Evolutionary conservation across 2,888 invertebrate species (phyloP).

Genomic region (Harpalus rubripes): DNA sequence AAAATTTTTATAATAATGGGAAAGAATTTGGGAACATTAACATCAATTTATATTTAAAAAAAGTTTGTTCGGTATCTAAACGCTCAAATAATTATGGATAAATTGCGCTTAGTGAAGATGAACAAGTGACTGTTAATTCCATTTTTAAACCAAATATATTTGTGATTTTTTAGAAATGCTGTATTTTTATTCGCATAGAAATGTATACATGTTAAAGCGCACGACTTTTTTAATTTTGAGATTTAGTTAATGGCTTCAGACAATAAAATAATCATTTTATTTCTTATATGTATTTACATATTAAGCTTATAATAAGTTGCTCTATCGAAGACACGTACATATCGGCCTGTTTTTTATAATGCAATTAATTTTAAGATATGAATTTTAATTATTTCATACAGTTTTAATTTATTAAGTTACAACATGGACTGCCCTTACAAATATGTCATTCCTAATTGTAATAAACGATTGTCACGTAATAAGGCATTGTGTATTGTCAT

Average conservation of each 20-base stretch:
- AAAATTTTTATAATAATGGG: conserved; percentile 20
- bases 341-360: conserved; percentile 54
- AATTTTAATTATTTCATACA: conserved; percentile 29
- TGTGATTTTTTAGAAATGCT: conserved; percentile 55
- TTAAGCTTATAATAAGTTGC: conserved; percentile 8
- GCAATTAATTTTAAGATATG: conserved; percentile 27
- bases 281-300: conserved; percentile 27
- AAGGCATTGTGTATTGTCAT: conserved; percentile 51
- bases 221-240: conserved; percentile 46
- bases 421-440: conserved; percentile 46
- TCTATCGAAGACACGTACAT: conserved; percentile 46
- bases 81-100: conserved; percentile 19
- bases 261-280: conserved; percentile 52
- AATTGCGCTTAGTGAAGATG: conserved; percentile 24
- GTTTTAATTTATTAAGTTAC: conserved; percentile 35
- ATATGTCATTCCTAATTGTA: conserved; percentile 48
- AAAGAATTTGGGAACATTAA: conserved; percentile 6
- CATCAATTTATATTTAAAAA: conserved; percentile 2
- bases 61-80: neutral
- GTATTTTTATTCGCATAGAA: conserved; percentile 48
- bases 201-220: conserved; percentile 40
- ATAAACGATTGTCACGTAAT: conserved; percentile 1
- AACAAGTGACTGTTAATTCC: conserved; percentile 54
- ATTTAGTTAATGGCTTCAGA: conserved; percentile 54
- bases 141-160: conserved; percentile 48